Conservation (phyloP, 2,113 vertebrate species). For the Phalacrocorax pelagicus region DNA sequence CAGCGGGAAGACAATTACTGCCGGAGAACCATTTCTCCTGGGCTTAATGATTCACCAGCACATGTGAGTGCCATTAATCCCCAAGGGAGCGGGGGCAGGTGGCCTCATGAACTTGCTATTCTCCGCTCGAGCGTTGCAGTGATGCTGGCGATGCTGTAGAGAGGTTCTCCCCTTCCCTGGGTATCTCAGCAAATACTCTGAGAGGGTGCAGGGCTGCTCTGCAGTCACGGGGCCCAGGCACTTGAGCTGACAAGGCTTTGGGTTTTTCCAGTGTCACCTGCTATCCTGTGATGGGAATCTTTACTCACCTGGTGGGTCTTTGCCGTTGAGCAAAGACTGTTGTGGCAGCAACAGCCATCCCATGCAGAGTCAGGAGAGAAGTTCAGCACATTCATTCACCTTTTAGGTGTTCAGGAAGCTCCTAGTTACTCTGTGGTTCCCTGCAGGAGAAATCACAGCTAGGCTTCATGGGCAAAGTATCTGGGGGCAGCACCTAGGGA, state of each 20-base stretch:
- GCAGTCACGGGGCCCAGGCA: neutral
- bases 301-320: neutral
- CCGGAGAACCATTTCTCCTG: neutral
- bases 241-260: rapidly evolving
- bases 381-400: neutral
- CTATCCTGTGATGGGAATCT: neutral
- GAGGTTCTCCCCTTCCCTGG: neutral
- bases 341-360: neutral
- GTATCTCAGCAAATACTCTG: neutral
- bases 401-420: neutral
- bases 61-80: neutral
- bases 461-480: neutral
- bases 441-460: neutral
- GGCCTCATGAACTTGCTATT: neutral
- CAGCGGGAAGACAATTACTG: neutral
- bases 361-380: neutral
- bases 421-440: neutral
- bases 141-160: neutral
- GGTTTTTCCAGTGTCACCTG: neutral
- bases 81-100: neutral
- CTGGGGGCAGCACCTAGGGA: neutral
- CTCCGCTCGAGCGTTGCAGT: rapidly evolving
- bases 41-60: neutral
- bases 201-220: neutral
- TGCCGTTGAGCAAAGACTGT: neutral